Conservation (phyloP, 2,888 invertebrate species). For the Pantelozetes paolii region DNA sequence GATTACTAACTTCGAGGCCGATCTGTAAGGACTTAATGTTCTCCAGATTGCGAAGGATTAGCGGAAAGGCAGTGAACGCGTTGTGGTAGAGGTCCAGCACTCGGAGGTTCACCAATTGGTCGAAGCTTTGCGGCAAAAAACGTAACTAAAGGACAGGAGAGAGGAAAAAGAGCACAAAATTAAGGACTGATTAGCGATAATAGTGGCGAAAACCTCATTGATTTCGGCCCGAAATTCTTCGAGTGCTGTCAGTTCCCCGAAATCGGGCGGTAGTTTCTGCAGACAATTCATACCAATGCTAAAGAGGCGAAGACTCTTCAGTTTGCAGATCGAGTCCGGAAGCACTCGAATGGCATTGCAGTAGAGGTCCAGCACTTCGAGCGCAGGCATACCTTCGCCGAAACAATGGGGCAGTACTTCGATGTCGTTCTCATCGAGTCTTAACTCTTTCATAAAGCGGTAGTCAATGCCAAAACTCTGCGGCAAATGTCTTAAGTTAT, state of each 20-base stretch:
- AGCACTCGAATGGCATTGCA: neutral
- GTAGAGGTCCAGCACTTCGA: neutral
- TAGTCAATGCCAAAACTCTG: neutral
- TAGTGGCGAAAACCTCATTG: neutral
- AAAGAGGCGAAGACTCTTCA: neutral
- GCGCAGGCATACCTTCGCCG: neutral
- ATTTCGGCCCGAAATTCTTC: neutral
- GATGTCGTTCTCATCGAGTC: constrained; percentile 4
- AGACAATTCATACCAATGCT: constrained; percentile 2
- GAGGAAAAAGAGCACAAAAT: no score
- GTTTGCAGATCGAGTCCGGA: neutral
- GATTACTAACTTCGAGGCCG: constrained; percentile 4
- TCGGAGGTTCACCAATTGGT: neutral
- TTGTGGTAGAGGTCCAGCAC: neutral
- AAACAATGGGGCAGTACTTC: neutral
- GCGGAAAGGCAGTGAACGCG: neutral
- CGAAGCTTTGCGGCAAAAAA: neutral
- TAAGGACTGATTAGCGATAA: no score
- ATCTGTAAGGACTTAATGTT: neutral
- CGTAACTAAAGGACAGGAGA: neutral
- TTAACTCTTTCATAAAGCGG: neutral
- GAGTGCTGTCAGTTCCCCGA: neutral
- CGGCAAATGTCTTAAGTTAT: neutral
- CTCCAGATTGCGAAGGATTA: neutral
- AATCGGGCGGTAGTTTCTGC: neutral